Conservation (phyloP, 2,113 vertebrate species). For the Corythaeola cristata region DNA sequence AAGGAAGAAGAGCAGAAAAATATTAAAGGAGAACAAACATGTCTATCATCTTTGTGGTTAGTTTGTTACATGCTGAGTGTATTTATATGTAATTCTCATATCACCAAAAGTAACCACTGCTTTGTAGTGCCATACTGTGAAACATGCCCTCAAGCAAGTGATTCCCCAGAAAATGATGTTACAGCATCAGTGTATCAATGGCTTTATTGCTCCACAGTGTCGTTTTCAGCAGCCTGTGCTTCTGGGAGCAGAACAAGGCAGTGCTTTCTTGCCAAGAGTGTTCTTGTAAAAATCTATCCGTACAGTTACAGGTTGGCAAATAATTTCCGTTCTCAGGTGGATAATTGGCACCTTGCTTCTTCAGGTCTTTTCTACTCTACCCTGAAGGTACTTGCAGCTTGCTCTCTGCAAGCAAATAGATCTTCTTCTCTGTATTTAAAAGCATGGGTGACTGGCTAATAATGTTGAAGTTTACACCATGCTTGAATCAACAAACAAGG, state of each 20-base stretch:
- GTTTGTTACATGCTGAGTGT: slow-evolving; percentile 32
- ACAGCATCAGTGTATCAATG: slow-evolving; percentile 30
- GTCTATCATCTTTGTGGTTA: not conserved
- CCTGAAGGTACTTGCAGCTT: not conserved
- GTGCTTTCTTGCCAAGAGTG: not conserved
- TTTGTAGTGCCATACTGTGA: slow-evolving; percentile 38
- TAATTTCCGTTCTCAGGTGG: not conserved
- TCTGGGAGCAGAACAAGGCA: slow-evolving; percentile 27
- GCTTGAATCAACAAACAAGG: slow-evolving; percentile 37
- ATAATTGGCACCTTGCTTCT: slow-evolving; percentile 4
- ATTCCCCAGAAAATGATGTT: slow-evolving; percentile 39
- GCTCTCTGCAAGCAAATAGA: not conserved
- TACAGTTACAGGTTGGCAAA: not conserved
- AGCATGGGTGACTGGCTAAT: slow-evolving; percentile 15
- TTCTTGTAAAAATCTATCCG: slow-evolving; percentile 19
- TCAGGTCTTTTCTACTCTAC: not conserved
- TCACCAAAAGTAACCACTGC: slow-evolving; percentile 41
- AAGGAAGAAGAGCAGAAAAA: not conserved
- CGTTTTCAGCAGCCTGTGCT: slow-evolving; percentile 7
- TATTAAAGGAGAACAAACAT: not conserved
- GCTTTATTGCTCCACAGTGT: slow-evolving; percentile 19
- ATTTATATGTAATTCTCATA: slow-evolving; percentile 38
- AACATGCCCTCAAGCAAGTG: slow-evolving; percentile 44
- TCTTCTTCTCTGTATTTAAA: slow-evolving; percentile 16
- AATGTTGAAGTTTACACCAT: not conserved